These are phyloP conservation scores for Machimus atricapillus DNA, from an alignment of 2,888 invertebrate species.

Conservation along the genomic window DNA sequence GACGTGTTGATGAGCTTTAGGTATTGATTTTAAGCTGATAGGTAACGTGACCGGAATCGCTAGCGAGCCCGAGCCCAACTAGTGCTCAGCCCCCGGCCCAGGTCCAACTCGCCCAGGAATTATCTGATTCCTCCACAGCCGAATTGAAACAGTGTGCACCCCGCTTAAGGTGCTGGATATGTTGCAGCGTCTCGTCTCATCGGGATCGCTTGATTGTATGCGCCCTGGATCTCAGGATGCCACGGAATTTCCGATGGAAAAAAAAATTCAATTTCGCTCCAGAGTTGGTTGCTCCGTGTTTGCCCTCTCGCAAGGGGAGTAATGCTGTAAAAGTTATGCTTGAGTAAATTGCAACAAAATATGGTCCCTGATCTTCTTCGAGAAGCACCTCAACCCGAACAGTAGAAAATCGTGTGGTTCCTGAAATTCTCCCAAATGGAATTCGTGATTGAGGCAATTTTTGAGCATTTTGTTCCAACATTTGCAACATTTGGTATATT, in stretches of 20 bases:
- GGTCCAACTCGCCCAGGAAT: not conserved
- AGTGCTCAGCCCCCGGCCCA: not conserved
- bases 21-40: slow-evolving; percentile 59
- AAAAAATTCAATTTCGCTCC: not conserved
- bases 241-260: not conserved
- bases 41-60: slow-evolving; percentile 55
- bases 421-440: not conserved
- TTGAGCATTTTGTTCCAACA: not conserved
- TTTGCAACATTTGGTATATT: not conserved
- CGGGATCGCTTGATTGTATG: not conserved
- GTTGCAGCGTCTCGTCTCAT: not conserved
- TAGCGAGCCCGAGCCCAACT: not conserved
- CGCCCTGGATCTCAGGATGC: not conserved
- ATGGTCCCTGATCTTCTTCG: not conserved
- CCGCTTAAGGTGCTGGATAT: not conserved
- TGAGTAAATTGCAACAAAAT: not conserved
- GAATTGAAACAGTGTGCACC: not conserved
- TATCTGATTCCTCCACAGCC: not conserved
- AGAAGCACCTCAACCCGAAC: not conserved
- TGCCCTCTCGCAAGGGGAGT: not conserved
- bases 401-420: not conserved
- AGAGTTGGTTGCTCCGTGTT: not conserved
- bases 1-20: slow-evolving; percentile 54
- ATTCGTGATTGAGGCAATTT: not conserved
- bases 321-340: not conserved